Evolutionary conservation across 2,797 vertebrate genomes (phyloP), one percentile per base, ranked within the genome.

Genomic region (Schizopygopsis malacanthus): DNA sequence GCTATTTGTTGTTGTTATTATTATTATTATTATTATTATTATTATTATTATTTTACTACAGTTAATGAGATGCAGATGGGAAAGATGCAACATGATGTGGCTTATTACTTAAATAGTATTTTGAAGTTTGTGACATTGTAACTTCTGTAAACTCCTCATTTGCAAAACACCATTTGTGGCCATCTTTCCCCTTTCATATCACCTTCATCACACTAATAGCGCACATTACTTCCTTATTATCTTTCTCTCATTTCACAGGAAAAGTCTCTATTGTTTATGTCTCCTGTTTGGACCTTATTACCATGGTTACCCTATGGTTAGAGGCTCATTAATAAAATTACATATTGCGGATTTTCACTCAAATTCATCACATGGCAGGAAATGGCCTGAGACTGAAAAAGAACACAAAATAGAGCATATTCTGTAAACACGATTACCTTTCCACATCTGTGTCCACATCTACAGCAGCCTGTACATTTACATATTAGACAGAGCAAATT

Each of bases 271-370:
- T 91, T 91, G 90, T 92, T 91, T 89, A 90, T 85, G 87, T 79
- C 76, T 79, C 89, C 86, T 56, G 37, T 89, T 91, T 89, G 90
- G 85, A 89, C 69, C 85, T 70, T n/a, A 89, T 93, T 81, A 16
- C 93, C 90, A 91, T 93, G 93, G 94, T 91, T 90, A 93, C 91
- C 25, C 82, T 83, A 90, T 78, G 88, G 88, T 87, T 84, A 85
- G 63, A 67, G 88, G 88, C 87, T 90, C 91, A 86, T 91, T 88
- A 94, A 93, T 93, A 90, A 81, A 88, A 81, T 91, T 88, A 90
- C 87, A 39, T 88, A 88, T 73, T 56, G 56, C 4, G 18, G 56
- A 71, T 70, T 82, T 88, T 79, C 59, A 71, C 54, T 78, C 52
- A 77, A 83, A 71, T 81, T 87, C 86, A 84, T 87, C 77, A 89